Percentiles rank a stretch among this genome's conserved stretches.
Conservation (phyloP, 2,888 invertebrate species). For the Drepanosiphum platanoidis region DNA sequence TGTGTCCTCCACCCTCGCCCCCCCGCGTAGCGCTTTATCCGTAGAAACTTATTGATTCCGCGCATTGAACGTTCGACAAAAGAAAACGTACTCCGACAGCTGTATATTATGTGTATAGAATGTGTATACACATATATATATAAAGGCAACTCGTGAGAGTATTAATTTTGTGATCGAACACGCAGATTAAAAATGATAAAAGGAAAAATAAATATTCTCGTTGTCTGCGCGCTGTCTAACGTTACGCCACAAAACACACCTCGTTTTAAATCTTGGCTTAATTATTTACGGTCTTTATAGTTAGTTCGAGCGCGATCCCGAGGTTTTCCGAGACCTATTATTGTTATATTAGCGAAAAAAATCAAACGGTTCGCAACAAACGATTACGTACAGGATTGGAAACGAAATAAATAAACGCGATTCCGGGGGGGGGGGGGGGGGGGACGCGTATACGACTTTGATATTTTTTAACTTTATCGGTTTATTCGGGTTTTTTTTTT, state of each 20-base stretch:
- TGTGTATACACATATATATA: neutral
- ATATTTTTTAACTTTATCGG: too few relatives aligned
- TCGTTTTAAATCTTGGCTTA: neutral
- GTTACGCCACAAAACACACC: neutral
- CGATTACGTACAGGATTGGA: too few relatives aligned
- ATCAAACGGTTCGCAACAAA: too few relatives aligned
- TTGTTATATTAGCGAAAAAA: too few relatives aligned
- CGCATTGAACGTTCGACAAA: slow-evolving; percentile 23
- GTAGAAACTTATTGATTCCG: slow-evolving; percentile 4
- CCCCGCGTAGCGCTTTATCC: neutral
- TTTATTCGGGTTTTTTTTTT: too few relatives aligned
- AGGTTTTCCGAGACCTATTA: too few relatives aligned
- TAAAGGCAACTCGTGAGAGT: neutral
- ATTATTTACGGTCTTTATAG: neutral
- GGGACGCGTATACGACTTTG: too few relatives aligned
- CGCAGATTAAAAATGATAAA: slow-evolving; percentile 13
- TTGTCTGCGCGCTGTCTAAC: neutral
- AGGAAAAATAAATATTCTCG: neutral
- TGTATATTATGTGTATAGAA: neutral
- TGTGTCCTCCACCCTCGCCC: neutral
- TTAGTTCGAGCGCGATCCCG: too few relatives aligned
- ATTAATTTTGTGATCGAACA: slow-evolving; percentile 29
- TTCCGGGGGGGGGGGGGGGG: too few relatives aligned
- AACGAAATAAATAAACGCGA: too few relatives aligned
- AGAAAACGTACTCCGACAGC: neutral